Evolutionary conservation across 2,888 invertebrate species (phyloP).

Genomic region (Busseola fusca): DNA sequence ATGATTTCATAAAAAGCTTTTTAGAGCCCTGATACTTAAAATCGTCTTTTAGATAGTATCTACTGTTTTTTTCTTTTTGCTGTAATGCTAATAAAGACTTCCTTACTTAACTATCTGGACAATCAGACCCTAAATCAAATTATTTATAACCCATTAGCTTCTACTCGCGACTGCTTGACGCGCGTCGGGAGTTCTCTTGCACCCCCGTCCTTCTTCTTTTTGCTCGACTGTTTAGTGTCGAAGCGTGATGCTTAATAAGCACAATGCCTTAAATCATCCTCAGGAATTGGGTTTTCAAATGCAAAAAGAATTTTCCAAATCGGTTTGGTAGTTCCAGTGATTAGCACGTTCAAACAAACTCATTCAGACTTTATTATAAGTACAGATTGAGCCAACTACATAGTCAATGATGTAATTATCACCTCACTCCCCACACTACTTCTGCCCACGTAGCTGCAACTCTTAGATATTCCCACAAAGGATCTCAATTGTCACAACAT

Average conservation of each 20-base stretch:
- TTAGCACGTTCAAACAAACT: not conserved
- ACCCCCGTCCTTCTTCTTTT: too few relatives aligned
- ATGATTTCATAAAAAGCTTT: not conserved
- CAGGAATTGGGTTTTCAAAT: too few relatives aligned
- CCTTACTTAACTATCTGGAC: not conserved
- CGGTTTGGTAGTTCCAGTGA: not conserved
- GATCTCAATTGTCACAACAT: constrained; percentile 45
- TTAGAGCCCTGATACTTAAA: not conserved
- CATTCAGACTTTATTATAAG: not conserved
- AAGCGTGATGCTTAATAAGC: too few relatives aligned
- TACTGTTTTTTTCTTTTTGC: too few relatives aligned
- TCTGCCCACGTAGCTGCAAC: constrained; percentile 6
- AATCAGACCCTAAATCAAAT: not conserved
- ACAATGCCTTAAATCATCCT: too few relatives aligned
- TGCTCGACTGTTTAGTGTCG: too few relatives aligned
- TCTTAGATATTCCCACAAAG: constrained; percentile 18
- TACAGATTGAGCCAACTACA: not conserved
- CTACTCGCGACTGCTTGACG: too few relatives aligned
- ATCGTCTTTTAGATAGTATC: too few relatives aligned
- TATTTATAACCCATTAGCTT: not conserved
- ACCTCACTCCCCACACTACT: constrained; percentile 12
- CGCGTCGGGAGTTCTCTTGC: too few relatives aligned
- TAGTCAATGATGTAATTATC: not conserved
- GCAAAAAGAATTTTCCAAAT: not conserved
- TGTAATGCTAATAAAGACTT: too few relatives aligned